phyloP scores from a whole-genome alignment of 64 coral and sea anemone genomes.

The Pocillopora verrucosa region DNA sequence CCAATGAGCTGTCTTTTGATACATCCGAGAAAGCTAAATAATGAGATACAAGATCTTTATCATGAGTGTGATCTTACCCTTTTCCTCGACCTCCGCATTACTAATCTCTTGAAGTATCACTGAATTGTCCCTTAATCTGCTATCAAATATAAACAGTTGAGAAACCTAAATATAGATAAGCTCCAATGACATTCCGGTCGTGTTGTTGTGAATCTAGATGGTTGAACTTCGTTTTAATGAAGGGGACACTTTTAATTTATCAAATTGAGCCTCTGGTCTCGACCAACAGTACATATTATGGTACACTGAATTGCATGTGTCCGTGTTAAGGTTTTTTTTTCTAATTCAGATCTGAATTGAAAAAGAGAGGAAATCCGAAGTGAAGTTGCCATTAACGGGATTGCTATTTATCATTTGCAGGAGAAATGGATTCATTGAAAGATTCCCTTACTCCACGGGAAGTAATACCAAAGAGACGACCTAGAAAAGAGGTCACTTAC shows the following conservation, averaged over 20 bases:
- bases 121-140: not conserved
- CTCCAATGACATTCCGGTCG: not conserved
- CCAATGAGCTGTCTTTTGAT: not conserved
- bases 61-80: conserved; percentile 2
- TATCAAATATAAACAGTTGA: not conserved
- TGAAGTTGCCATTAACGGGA: no score
- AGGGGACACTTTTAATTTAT: conserved; percentile 19
- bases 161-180: not conserved
- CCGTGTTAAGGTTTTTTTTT: no score
- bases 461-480: no score
- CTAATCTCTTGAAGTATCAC: conserved; percentile 8
- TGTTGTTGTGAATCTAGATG: conserved; percentile 5
- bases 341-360: no score
- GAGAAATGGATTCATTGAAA: no score
- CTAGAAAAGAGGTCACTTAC: no score
- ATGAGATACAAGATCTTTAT: conserved; percentile 16
- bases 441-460: no score
- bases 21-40: not conserved
- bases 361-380: no score
- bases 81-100: conserved; percentile 15
- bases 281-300: not conserved
- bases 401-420: no score
- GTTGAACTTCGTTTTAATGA: not conserved
- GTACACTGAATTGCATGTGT: no score
- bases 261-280: not conserved